These are phyloP conservation scores for Tamandua tetradactyla DNA, from an alignment of 2,797 vertebrate genomes.

Conservation along the genomic window DNA sequence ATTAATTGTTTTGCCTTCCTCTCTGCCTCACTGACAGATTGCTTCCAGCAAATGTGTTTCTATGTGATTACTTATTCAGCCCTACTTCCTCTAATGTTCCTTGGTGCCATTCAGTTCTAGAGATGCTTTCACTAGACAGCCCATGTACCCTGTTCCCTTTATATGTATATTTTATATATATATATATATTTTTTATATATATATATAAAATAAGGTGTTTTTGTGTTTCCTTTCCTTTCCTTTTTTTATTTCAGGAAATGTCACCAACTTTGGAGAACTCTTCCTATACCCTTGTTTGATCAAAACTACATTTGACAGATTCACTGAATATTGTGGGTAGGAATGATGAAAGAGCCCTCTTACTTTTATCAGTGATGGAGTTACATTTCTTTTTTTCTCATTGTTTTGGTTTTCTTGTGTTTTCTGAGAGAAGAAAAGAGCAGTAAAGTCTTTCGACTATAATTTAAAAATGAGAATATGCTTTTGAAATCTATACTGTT, in stretches of 20 bases:
- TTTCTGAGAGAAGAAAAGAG: constrained; percentile 33
- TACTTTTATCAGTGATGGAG: background rate
- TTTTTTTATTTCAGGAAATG: constrained; percentile 11
- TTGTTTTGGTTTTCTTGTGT: background rate
- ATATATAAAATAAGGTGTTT: too few species aligned
- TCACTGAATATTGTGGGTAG: background rate
- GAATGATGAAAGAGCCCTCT: background rate
- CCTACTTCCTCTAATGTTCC: background rate
- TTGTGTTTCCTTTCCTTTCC: background rate
- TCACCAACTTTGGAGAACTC: constrained; percentile 23
- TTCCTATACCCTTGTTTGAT: background rate
- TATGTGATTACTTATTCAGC: background rate
- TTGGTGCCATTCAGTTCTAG: background rate
- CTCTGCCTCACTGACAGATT: background rate
- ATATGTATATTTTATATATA: background rate
- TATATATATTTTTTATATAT: too few species aligned
- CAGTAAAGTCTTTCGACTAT: background rate
- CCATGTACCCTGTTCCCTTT: background rate
- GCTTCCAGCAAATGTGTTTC: background rate
- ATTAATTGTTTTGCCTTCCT: background rate
- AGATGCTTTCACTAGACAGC: background rate
- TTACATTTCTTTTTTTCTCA: background rate
- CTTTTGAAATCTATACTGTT: background rate
- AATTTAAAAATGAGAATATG: constrained; percentile 23
- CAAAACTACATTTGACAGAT: background rate